Evolutionary conservation across 2,113 vertebrate genomes (phyloP), one percentile per base, ranked within the genome.

Genomic region (Psilopsiagon aurifrons): DNA sequence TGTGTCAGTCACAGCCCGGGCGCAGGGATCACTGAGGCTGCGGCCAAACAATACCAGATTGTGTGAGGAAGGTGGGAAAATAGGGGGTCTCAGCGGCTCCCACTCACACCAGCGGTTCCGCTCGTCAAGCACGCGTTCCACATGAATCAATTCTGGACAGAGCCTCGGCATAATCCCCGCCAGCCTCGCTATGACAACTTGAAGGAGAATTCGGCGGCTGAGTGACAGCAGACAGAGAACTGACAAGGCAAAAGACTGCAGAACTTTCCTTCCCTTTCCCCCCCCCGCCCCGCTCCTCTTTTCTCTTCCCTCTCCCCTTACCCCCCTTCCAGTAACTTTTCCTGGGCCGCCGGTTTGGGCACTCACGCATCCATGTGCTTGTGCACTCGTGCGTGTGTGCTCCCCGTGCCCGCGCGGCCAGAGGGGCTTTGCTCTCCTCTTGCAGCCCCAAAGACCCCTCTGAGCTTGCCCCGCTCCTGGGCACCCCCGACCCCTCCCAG

Each of bases 81-180:
- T 96, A 54, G 94, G 92, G 97, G 97, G 95, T 96, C 97, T 97
- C 97, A 97, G 96, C 96, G 95, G 97, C 96, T 96, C 41, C 69
- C 95, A 93, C 95, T 97, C 96, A 94, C 67, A 64, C 85, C 97
- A 94, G 96, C 73, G 95, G 97, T 98, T 98, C 98, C 97, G 97
- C 98, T 97, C 96, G 95, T 98, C 98, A 98, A 98, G 97, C 96
- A 57, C 79, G 66, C 91, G 98, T 98, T 98, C 98, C 98, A 97
- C 98, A 98, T 98, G 97, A 98, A 97, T 98, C 98, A 96, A 92
- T 86, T 98, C 97, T 98, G 97, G 98, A 98, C 98, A 98, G 97
- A 92, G 97, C 96, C 57, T 11, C 94, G 68, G 97, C 96, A 97
- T 97, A 98, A 98, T 98, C 97, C 97, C 97, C 96, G 93, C 97